These are phyloP conservation scores for Metacarcinus magister DNA, from an alignment of 2,888 invertebrate genomes.

Conservation along the genomic window DNA sequence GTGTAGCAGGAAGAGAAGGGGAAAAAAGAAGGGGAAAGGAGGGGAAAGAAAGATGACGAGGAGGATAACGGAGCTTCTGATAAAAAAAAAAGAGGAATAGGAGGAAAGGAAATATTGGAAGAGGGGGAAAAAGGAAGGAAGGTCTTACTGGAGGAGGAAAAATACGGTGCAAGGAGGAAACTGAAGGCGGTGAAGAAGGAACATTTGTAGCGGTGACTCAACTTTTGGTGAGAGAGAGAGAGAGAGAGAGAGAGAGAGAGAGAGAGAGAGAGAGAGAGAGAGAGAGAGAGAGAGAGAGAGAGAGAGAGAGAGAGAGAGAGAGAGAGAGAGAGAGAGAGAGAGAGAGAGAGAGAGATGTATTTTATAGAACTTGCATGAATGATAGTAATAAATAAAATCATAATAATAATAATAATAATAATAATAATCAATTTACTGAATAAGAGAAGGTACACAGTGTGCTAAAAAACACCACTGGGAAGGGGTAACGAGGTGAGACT, in stretches of 20 bases:
- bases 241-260: slow-evolving; percentile 26
- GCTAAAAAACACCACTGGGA: not conserved
- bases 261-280: slow-evolving; percentile 26
- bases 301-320: too few species aligned
- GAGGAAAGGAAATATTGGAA: not conserved
- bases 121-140: not conserved
- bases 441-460: not conserved
- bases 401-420: not conserved
- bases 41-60: not conserved
- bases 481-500: not conserved
- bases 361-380: too few species aligned
- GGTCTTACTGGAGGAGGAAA: not conserved
- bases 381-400: too few species aligned
- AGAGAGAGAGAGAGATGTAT: too few species aligned
- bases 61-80: not conserved
- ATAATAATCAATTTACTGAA: not conserved
- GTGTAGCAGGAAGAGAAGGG: not conserved
- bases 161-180: not conserved
- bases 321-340: too few species aligned
- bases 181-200: not conserved
- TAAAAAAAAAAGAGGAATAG: not conserved
- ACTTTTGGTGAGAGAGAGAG: not conserved
- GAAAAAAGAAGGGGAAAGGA: not conserved
- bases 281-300: not conserved
- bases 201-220: not conserved